phyloP scores from a whole-genome alignment of 2,797 vertebrate species.

The Phalanger gymnotis region DNA sequence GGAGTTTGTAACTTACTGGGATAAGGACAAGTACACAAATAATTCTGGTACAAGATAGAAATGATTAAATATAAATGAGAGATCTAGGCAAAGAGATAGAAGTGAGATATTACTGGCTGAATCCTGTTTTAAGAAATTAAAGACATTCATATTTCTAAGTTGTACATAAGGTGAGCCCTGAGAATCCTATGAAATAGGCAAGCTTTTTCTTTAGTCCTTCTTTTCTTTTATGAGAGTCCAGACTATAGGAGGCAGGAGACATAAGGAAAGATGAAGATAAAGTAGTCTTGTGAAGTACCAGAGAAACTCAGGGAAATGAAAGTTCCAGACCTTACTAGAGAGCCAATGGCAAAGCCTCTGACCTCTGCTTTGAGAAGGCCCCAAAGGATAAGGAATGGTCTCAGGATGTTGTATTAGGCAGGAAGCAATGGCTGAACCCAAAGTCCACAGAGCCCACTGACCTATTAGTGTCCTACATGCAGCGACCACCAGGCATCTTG shows the following conservation, averaged over 20 bases:
- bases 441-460: not conserved
- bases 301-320: not conserved
- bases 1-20: not conserved
- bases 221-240: not conserved
- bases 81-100: not conserved
- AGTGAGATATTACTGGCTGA: not conserved
- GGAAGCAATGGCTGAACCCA: not conserved
- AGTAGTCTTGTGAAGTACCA: not conserved
- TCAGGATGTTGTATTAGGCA: not conserved
- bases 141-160: not conserved
- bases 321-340: not conserved
- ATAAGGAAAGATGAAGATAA: not conserved
- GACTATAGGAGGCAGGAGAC: not conserved
- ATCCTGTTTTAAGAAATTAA: not conserved
- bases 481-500: not conserved
- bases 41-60: not conserved
- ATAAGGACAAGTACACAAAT: not conserved
- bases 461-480: not conserved
- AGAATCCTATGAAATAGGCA: not conserved
- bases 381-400: not conserved
- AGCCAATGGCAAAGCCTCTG: not conserved
- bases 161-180: not conserved
- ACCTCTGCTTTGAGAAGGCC: not conserved
- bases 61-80: not conserved
- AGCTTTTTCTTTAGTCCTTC: not conserved